Conservation (phyloP, 2,888 invertebrate genomes). For the Hirtodrosophila histrioides region DNA sequence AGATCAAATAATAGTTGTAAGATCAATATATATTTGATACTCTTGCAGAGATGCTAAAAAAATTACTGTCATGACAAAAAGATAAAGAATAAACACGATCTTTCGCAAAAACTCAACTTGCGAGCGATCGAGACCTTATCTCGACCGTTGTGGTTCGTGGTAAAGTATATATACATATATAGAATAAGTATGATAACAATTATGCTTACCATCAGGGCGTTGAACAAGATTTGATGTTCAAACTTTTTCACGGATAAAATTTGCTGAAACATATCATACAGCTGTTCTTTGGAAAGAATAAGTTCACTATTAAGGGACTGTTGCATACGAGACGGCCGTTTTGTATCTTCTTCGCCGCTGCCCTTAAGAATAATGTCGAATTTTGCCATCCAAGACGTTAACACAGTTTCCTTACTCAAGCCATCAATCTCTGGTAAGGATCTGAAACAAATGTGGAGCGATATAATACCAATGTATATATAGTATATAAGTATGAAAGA, state of each 20-base stretch:
- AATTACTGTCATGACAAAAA: too few species aligned
- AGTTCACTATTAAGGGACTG: conserved; percentile 96
- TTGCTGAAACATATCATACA: conserved; percentile 99
- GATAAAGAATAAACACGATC: too few species aligned
- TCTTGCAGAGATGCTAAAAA: too few species aligned
- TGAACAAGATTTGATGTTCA: conserved; percentile 99
- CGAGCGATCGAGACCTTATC: too few species aligned
- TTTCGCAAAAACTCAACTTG: too few species aligned
- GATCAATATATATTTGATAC: too few species aligned
- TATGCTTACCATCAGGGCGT: conserved; percentile 93
- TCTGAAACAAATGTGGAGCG: conserved; percentile 84
- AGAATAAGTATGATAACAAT: neutral
- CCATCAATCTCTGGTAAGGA: conserved; percentile 99
- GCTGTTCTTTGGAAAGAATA: conserved; percentile 98
- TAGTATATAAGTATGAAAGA: too few species aligned
- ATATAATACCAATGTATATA: too few species aligned
- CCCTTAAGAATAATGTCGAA: conserved; percentile 99
- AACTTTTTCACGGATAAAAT: conserved; percentile 99
- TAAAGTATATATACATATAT: neutral
- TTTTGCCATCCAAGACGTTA: conserved; percentile 99
- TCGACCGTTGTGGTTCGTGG: too few species aligned
- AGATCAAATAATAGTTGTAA: too few species aligned
- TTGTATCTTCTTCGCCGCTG: conserved; percentile 94
- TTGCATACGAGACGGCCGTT: conserved; percentile 93
- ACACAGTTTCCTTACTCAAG: conserved; percentile 98